Conservation (phyloP, 2,113 vertebrate genomes). For the Orycteropus afer region DNA sequence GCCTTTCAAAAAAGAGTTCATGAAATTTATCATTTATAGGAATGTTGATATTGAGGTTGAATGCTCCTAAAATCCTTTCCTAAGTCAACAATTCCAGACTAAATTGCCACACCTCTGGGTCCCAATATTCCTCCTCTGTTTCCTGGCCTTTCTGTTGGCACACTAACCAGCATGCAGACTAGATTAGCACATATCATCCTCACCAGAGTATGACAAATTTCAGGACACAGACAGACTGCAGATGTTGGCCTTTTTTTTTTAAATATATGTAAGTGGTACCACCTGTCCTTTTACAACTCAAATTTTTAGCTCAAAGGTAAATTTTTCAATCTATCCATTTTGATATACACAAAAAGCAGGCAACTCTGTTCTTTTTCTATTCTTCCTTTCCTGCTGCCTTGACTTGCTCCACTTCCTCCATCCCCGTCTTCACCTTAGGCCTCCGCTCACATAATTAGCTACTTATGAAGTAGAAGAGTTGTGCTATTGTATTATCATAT, state of each 20-base stretch:
- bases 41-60: not conserved
- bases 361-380: not conserved
- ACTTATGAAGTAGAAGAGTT: not conserved
- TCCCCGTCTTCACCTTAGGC: fast-evolving
- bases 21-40: too few relatives aligned
- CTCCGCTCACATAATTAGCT: not conserved
- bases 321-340: not conserved
- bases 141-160: not conserved
- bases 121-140: not conserved
- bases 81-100: not conserved
- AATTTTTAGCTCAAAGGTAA: not conserved
- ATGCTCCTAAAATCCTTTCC: not conserved
- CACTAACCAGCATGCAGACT: too few relatives aligned
- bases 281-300: not conserved
- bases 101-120: not conserved
- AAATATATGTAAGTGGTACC: too few relatives aligned
- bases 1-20: not conserved
- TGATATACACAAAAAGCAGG: too few relatives aligned
- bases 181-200: not conserved
- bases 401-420: too few relatives aligned
- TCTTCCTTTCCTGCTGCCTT: too few relatives aligned
- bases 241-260: not conserved
- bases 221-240: not conserved
- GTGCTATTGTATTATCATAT: not conserved
- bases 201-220: not conserved